phyloP scores from a whole-genome alignment of 1,140 invertebrate genomes.

The Procambarus virginalis region DNA sequence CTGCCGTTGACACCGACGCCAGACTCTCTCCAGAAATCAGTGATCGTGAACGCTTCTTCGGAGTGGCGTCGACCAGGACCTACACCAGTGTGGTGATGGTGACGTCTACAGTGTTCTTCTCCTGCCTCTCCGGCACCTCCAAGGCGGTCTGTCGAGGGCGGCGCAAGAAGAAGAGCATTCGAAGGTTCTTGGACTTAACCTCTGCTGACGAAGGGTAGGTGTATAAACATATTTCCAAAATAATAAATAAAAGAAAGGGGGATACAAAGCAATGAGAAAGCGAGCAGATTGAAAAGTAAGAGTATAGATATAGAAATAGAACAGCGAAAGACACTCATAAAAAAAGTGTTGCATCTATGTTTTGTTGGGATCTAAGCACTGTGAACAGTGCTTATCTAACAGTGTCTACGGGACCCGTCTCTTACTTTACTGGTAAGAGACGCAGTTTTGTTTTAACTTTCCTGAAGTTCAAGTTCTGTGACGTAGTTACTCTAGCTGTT shows the following conservation, averaged over 20 bases:
- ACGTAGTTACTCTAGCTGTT: no score
- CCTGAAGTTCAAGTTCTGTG: no score
- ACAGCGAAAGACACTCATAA: neutral
- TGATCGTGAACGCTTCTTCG: neutral
- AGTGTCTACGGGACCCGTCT: no score
- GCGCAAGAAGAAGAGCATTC: neutral
- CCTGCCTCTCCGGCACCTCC: slow-evolving; percentile 1
- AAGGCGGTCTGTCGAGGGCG: neutral
- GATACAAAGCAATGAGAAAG: neutral
- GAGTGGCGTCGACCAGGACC: neutral
- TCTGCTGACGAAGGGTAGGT: neutral
- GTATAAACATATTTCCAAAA: neutral
- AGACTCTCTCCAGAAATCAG: neutral
- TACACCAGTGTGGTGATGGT: slow-evolving; percentile 14
- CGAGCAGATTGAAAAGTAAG: no score
- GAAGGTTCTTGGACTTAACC: neutral
- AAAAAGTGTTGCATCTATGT: no score
- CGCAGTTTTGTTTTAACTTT: no score
- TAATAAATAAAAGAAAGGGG: neutral
- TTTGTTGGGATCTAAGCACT: no score
- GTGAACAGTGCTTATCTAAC: no score
- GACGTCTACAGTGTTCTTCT: slow-evolving; percentile 17
- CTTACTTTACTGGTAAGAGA: no score
- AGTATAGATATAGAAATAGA: neutral
- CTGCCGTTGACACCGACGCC: neutral